Evolutionary conservation across 2,888 invertebrate genomes (phyloP), one percentile per base, ranked within the genome.

Genomic region (Amphipoea oculea): DNA sequence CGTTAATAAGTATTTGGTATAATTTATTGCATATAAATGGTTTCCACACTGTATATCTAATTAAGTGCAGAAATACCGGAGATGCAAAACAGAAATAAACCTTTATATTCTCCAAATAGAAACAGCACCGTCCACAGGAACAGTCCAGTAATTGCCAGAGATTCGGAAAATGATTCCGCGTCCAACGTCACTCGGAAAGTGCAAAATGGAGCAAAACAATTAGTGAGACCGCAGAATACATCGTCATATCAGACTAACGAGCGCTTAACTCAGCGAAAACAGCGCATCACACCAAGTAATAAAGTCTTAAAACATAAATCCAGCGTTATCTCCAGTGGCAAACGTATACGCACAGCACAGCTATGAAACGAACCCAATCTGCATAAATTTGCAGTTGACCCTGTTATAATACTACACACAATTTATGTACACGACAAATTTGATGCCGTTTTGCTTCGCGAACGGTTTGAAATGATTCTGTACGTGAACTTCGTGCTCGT

Each of bases 331-430:
- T 93, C 89, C 86, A 89, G 91, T 90, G 89, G 92, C 91, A 90
- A 93, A 92, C 91, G 92, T 94, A 92, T 89, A 94, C 94, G 93
- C 94, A 94, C 91, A 92, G 89, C 90, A 90, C 84, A 88, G 92
- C 93, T 91, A 93, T 92, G 93, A 93, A 94, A 94, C 93, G 92
- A 94, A 94, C 91, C 91, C 94, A 94, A 95, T 95, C 94, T 95
- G 94, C 95, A 95, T 95, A 95, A 94, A 95, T 95, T 95, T 95
- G 95, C 93, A 95, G 94, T 94, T 94, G 94, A 94, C 94, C 94
- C 93, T 94, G 93, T 94, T 94, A 93, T 93, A 85, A 85, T 88
- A 89, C 88, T 92, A 93, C 90, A 92, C 88, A 90, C 91, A 90
- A 91, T 92, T 92, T 92, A 91, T 92, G 87, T 90, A 89, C 84